These are phyloP conservation scores for Rallus limicola DNA, from an alignment of 2,113 vertebrate genomes.

Conservation along the genomic window DNA sequence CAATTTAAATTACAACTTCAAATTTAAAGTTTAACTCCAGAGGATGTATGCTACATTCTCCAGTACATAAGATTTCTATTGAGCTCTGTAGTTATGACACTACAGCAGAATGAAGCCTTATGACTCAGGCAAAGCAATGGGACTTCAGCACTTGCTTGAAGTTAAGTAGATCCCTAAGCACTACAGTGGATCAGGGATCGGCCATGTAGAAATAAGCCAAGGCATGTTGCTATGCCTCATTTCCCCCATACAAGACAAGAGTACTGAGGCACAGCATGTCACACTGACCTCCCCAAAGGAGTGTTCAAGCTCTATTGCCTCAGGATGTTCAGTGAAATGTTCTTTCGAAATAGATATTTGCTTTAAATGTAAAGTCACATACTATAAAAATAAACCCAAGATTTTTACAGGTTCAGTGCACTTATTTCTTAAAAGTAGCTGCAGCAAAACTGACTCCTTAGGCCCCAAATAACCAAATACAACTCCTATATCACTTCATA, in stretches of 20 bases:
- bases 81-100: not conserved
- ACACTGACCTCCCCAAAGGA: not conserved
- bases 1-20: not conserved
- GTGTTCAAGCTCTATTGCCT: not conserved
- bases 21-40: not conserved
- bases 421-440: not conserved
- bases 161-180: not conserved
- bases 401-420: not conserved
- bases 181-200: not conserved
- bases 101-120: not conserved
- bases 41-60: not conserved
- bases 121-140: not conserved
- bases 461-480: not conserved
- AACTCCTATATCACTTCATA: not conserved
- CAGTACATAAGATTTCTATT: not conserved
- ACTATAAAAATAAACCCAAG: not conserved
- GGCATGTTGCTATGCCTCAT: not conserved
- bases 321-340: not conserved
- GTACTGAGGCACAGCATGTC: not conserved
- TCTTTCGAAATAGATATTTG: not conserved
- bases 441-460: not conserved
- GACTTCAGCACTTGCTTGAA: not conserved
- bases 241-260: not conserved
- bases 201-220: not conserved
- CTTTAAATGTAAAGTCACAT: not conserved